Evolutionary conservation across 2,888 invertebrate species (phyloP).

Genomic region (Byasa hedistus): DNA sequence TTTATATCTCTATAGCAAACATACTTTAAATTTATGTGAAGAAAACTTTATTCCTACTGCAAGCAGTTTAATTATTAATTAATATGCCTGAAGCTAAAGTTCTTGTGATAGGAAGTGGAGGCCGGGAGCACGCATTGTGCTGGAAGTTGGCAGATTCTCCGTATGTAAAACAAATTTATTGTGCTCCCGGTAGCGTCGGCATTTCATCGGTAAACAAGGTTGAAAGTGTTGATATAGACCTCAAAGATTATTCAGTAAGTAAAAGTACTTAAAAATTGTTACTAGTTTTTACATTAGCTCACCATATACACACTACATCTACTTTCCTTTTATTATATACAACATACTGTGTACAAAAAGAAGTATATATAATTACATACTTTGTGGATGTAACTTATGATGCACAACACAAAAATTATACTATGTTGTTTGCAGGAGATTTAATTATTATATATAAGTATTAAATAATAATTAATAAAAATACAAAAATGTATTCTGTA

Average conservation of each 20-base stretch:
- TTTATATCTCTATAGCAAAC: background rate
- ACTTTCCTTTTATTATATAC: too few species aligned
- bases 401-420: too few species aligned
- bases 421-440: too few species aligned
- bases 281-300: background rate
- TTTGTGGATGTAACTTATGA: too few species aligned
- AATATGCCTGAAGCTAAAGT: constrained; percentile 78
- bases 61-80: constrained; percentile 15
- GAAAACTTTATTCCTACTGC: constrained; percentile 1
- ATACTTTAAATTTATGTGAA: constrained; percentile 14
- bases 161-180: constrained; percentile 85
- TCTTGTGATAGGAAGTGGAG: constrained; percentile 94
- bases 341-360: too few species aligned
- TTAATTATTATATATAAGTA: too few species aligned
- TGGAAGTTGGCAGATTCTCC: constrained; percentile 94
- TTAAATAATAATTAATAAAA: too few species aligned
- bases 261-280: constrained; percentile 13
- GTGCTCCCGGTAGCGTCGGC: constrained; percentile 94
- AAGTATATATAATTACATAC: too few species aligned
- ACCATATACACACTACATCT: too few species aligned
- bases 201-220: constrained; percentile 87
- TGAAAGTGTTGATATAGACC: constrained; percentile 81
- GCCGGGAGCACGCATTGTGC: constrained; percentile 96
- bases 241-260: constrained; percentile 85
- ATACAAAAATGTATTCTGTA: too few species aligned